Conservation (phyloP, 2,888 invertebrate genomes). For the Pyrocoelia pectoralis region DNA sequence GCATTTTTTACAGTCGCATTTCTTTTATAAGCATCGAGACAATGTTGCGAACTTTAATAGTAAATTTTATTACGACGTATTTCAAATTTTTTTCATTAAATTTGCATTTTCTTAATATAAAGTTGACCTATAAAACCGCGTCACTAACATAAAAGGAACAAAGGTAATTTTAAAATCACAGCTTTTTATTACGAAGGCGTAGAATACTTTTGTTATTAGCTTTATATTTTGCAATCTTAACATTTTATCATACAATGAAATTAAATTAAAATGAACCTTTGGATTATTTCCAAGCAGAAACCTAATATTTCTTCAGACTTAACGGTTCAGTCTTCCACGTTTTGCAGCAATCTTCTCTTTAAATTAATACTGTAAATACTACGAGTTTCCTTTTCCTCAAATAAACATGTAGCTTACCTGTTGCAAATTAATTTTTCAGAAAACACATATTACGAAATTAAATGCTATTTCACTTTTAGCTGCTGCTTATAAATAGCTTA, state of each 20-base stretch:
- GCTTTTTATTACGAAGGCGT: slow-evolving; percentile 26
- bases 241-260: slow-evolving; percentile 35
- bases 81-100: slow-evolving; percentile 29
- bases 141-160: slow-evolving; percentile 30
- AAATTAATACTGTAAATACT: slow-evolving; percentile 15
- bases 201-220: slow-evolving; percentile 38
- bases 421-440: background rate
- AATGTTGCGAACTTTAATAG: slow-evolving; percentile 16
- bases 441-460: background rate
- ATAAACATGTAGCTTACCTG: background rate
- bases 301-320: slow-evolving; percentile 19
- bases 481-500: no score
- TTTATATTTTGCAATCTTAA: slow-evolving; percentile 37
- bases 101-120: slow-evolving; percentile 29
- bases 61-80: slow-evolving; percentile 25
- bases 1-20: slow-evolving; percentile 3
- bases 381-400: slow-evolving; percentile 11
- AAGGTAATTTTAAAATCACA: slow-evolving; percentile 37
- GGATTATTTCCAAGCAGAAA: slow-evolving; percentile 24
- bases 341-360: slow-evolving; percentile 8
- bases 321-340: slow-evolving; percentile 19
- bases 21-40: background rate
- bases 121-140: slow-evolving; percentile 26
- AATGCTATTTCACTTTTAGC: background rate
- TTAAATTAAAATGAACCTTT: slow-evolving; percentile 37